These are phyloP conservation scores for Muscidifurax raptorellus DNA, from an alignment of 1,140 invertebrate species.

Conservation along the genomic window DNA sequence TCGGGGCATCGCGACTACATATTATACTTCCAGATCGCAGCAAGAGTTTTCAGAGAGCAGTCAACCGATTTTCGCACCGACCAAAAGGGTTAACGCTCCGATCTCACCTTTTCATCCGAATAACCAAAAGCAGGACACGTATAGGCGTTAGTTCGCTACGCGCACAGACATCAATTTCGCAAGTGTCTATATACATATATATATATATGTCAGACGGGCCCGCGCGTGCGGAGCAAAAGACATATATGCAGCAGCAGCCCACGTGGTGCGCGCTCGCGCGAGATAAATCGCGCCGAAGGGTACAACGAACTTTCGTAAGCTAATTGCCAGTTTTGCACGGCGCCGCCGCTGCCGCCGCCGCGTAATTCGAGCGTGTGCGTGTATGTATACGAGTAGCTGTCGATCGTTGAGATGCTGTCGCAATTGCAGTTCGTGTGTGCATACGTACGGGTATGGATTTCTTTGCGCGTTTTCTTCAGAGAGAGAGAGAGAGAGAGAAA, in stretches of 20 bases:
- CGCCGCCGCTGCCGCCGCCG: not conserved
- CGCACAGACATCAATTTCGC: not conserved
- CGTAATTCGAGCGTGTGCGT: not conserved
- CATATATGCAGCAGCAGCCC: constrained; percentile 6
- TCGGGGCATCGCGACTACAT: no score
- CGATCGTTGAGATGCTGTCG: not conserved
- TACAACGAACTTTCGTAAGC: constrained; percentile 49
- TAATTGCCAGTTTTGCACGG: constrained; percentile 42
- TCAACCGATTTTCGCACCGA: not conserved
- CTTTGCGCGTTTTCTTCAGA: not conserved
- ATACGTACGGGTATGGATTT: not conserved
- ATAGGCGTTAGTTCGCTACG: not conserved
- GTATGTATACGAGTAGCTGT: not conserved
- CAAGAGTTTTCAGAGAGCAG: no score
- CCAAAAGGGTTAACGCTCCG: not conserved
- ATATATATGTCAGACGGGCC: not conserved
- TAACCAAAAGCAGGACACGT: not conserved
- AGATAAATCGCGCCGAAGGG: constrained; percentile 37
- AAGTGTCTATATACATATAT: not conserved
- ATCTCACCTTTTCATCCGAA: not conserved
- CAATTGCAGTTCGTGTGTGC: not conserved
- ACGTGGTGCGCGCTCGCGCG: not conserved
- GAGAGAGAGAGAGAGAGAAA: no score
- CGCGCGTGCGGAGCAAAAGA: not conserved
- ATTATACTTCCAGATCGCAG: no score